These are phyloP conservation scores for Muraenolepis orangiensis DNA, from an alignment of 2,797 vertebrate species.

Conservation along the genomic window DNA sequence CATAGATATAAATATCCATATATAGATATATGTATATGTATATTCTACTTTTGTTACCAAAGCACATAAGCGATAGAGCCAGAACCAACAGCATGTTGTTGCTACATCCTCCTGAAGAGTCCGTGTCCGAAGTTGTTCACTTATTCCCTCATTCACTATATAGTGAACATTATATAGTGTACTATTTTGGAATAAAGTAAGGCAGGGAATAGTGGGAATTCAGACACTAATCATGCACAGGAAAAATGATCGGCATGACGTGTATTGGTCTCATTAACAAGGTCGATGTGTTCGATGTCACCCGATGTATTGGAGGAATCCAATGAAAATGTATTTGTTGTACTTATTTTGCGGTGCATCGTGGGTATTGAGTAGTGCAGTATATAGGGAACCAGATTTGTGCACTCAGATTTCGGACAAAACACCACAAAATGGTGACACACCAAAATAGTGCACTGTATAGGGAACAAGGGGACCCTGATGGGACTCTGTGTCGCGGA, in stretches of 20 bases:
- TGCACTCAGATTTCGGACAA: background rate
- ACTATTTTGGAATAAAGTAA: too few species aligned
- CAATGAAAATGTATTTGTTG: too few species aligned
- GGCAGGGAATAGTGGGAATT: background rate
- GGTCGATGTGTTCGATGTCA: background rate
- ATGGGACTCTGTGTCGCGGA: background rate
- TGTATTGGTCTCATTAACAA: background rate
- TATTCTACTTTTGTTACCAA: background rate
- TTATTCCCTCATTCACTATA: background rate
- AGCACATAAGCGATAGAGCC: background rate
- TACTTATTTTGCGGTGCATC: too few species aligned
- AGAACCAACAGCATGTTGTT: background rate
- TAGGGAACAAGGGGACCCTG: background rate
- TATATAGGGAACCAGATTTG: background rate
- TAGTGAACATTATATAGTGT: background rate
- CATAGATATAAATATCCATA: background rate
- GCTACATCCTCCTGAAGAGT: background rate
- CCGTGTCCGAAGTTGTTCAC: background rate
- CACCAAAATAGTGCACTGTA: background rate
- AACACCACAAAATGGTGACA: background rate
- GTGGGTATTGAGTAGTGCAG: background rate
- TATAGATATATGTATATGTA: background rate
- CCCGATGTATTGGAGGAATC: background rate
- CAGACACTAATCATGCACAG: background rate
- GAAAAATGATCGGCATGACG: background rate